A percentile compares a stretch with the other conserved stretches of the same genome.
Evolutionary conservation across 2,797 vertebrate species (phyloP).

Genomic region (Picus viridis): DNA sequence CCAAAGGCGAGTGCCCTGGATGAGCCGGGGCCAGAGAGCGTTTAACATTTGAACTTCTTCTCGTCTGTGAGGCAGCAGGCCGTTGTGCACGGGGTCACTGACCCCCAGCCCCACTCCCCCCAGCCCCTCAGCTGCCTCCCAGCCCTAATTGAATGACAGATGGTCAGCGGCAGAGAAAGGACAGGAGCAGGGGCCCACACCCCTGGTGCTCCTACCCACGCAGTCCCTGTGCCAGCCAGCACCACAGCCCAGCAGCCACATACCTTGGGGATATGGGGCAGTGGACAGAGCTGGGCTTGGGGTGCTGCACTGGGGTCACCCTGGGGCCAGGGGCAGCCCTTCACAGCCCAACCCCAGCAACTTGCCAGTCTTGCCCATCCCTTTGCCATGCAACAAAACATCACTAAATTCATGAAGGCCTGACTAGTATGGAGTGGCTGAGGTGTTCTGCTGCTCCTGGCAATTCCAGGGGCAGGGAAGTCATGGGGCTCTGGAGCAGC

Average conservation of each 20-base stretch:
- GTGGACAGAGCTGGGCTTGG: accelerated
- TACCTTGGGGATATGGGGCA: neutral
- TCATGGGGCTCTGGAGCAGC: accelerated
- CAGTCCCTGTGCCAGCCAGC: neutral
- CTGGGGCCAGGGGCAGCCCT: neutral
- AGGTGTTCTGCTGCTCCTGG: neutral
- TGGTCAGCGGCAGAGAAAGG: conserved; percentile 81
- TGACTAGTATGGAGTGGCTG: accelerated
- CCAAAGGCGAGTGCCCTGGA: conserved; percentile 61
- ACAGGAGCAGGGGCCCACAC: conserved; percentile 38
- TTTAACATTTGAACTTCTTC: conserved; percentile 83
- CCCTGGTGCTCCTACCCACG: neutral
- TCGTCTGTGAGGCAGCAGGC: conserved; percentile 76
- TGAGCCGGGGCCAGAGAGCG: conserved; percentile 70
- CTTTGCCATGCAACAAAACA: neutral
- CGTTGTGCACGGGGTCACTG: conserved; percentile 83
- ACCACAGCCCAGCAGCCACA: accelerated
- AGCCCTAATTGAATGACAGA: conserved; percentile 88
- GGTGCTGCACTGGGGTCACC: neutral
- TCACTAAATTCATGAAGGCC: accelerated
- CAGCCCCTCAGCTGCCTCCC: conserved; percentile 80
- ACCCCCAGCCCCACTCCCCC: conserved; percentile 76
- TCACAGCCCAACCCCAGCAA: accelerated
- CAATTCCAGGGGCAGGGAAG: neutral
- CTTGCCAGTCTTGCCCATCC: neutral